These are phyloP conservation scores for Trididemnum clinides DNA, from an alignment of 23 tunicate genomes.

Conservation along the genomic window DNA sequence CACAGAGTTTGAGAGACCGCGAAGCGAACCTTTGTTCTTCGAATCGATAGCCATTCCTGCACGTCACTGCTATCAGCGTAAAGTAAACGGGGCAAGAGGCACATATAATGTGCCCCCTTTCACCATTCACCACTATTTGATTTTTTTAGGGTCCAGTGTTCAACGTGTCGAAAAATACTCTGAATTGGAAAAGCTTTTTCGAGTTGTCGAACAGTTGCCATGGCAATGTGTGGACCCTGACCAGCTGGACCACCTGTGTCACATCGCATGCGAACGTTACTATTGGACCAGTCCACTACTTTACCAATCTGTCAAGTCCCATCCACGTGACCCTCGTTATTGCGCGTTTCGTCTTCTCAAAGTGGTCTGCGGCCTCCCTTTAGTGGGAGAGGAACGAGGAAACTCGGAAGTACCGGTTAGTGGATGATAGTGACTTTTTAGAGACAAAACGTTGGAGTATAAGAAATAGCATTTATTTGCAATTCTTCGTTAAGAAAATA, in stretches of 20 bases:
- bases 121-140: too few relatives aligned
- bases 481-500: too few relatives aligned
- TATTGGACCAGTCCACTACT: slow-evolving; percentile 48
- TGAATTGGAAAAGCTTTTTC: slow-evolving; percentile 21
- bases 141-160: slow-evolving; percentile 15
- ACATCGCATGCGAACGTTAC: slow-evolving; percentile 63
- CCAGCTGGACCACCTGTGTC: slow-evolving; percentile 62
- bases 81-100: too few relatives aligned
- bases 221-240: slow-evolving; percentile 53
- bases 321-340: slow-evolving; percentile 27
- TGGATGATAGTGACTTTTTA: too few relatives aligned
- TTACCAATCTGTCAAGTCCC: slow-evolving; percentile 17
- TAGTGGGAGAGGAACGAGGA: slow-evolving; percentile 49
- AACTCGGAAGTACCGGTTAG: not conserved
- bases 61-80: too few relatives aligned
- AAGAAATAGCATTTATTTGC: too few relatives aligned
- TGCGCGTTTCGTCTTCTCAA: slow-evolving; percentile 60
- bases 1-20: too few relatives aligned
- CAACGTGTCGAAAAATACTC: not conserved
- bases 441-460: too few relatives aligned
- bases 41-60: not conserved
- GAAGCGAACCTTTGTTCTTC: not conserved
- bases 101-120: too few relatives aligned
- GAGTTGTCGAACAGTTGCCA: slow-evolving; percentile 44
- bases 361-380: slow-evolving; percentile 57